Conservation (phyloP, 2,888 invertebrate genomes). For the Drosophila monieri region DNA sequence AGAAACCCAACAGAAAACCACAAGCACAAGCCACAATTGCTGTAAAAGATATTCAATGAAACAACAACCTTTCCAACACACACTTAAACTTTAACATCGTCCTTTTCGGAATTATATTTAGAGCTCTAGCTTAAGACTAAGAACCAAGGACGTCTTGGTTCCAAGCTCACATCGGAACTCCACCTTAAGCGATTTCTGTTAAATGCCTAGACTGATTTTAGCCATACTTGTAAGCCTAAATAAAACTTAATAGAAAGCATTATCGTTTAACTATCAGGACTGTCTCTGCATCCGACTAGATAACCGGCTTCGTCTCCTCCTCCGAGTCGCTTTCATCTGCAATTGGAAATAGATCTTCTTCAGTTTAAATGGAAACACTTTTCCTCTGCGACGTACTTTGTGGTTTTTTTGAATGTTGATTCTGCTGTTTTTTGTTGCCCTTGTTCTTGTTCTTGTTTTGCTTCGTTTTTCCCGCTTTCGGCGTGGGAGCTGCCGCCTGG, state of each 20-base stretch:
- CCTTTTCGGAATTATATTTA: slow-evolving; percentile 17
- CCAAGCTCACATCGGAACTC: slow-evolving; percentile 3
- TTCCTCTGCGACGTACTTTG: slow-evolving; percentile 20
- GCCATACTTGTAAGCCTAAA: slow-evolving; percentile 23
- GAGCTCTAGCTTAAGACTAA: slow-evolving; percentile 22
- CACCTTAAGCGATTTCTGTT: slow-evolving; percentile 28
- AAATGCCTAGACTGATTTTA: slow-evolving; percentile 43
- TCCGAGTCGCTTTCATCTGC: slow-evolving; percentile 66
- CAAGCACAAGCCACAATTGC: slow-evolving; percentile 9
- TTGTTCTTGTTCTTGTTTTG: slow-evolving; percentile 10
- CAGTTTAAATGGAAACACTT: not conserved
- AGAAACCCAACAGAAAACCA: not conserved
- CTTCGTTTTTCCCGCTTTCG: not conserved
- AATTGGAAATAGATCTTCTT: not conserved
- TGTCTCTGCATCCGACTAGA: slow-evolving; percentile 13
- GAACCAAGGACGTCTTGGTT: slow-evolving; percentile 10
- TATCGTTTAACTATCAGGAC: slow-evolving; percentile 15
- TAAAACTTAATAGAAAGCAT: slow-evolving; percentile 37
- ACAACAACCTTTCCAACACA: not conserved
- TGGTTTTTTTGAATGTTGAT: slow-evolving; percentile 11
- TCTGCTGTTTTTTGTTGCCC: slow-evolving; percentile 26
- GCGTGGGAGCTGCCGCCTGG: not conserved
- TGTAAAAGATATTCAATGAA: slow-evolving; percentile 5
- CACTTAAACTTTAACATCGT: slow-evolving; percentile 13
- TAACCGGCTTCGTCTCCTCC: slow-evolving; percentile 54